These are phyloP conservation scores for Sardinella longiceps DNA, from an alignment of 2,797 vertebrate species.

Conservation along the genomic window DNA sequence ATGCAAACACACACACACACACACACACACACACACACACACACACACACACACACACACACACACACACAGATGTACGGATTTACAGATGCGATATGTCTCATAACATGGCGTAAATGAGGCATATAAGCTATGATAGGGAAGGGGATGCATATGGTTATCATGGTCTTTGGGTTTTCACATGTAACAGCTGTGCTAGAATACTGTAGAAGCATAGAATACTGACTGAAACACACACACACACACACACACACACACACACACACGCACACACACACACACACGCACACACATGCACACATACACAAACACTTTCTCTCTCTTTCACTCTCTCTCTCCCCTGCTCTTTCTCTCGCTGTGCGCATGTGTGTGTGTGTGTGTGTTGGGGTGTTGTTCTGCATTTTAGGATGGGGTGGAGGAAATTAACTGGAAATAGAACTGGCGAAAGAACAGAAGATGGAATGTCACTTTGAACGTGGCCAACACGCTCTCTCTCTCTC, in stretches of 20 bases:
- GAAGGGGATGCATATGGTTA: neutral
- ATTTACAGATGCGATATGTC: neutral
- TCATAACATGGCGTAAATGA: neutral
- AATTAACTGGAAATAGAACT: conserved; percentile 3
- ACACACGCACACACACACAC: too few species aligned
- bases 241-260: too few species aligned
- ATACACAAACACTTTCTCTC: too few species aligned
- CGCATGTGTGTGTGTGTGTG: neutral
- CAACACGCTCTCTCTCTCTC: neutral
- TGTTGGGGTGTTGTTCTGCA: neutral
- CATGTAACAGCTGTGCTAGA: neutral
- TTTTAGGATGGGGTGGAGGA: neutral
- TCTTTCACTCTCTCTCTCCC: neutral
- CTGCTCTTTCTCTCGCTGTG: neutral
- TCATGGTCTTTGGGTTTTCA: neutral
- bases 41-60: neutral
- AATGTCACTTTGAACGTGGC: neutral
- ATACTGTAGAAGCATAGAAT: neutral
- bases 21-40: neutral
- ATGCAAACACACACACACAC: neutral
- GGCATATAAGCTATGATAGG: neutral
- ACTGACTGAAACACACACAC: neutral
- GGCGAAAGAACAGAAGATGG: conserved; percentile 4
- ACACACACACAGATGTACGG: neutral
- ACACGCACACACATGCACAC: too few species aligned